phyloP scores from a whole-genome alignment of 2,797 vertebrate genomes.

The Loriculus beryllinus region DNA sequence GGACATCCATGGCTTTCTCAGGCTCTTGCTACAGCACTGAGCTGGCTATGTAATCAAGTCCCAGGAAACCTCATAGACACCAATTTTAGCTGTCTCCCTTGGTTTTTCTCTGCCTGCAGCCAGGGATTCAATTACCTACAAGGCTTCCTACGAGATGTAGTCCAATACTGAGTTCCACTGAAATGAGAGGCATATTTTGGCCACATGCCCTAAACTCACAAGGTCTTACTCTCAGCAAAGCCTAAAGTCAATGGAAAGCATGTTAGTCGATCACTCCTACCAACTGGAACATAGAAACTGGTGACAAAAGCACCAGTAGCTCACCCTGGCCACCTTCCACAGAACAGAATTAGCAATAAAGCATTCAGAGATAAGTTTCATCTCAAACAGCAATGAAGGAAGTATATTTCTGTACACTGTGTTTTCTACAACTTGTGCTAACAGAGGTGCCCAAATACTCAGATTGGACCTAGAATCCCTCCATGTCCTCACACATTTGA shows the following conservation, averaged over 20 bases:
- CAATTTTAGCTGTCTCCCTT: background rate
- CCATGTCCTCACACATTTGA: background rate
- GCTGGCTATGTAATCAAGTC: background rate
- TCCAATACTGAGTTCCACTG: background rate
- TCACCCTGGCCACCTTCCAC: background rate
- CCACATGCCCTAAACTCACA: background rate
- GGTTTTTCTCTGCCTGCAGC: background rate
- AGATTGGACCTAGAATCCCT: background rate
- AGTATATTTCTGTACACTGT: background rate
- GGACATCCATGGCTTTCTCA: background rate
- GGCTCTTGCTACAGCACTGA: background rate
- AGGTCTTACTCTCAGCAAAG: background rate
- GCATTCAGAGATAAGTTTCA: background rate
- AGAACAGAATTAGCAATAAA: background rate
- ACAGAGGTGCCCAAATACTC: background rate
- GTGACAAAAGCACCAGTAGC: background rate
- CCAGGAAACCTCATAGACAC: background rate
- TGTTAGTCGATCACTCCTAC: background rate
- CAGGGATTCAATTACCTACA: background rate
- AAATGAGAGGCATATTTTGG: background rate
- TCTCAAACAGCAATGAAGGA: background rate
- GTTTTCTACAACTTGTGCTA: background rate
- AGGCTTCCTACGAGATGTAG: background rate
- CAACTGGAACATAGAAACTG: background rate
- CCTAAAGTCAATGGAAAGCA: background rate